These are phyloP conservation scores for Sisor rabdophorus DNA, from an alignment of 2,113 vertebrate species.

Conservation along the genomic window DNA sequence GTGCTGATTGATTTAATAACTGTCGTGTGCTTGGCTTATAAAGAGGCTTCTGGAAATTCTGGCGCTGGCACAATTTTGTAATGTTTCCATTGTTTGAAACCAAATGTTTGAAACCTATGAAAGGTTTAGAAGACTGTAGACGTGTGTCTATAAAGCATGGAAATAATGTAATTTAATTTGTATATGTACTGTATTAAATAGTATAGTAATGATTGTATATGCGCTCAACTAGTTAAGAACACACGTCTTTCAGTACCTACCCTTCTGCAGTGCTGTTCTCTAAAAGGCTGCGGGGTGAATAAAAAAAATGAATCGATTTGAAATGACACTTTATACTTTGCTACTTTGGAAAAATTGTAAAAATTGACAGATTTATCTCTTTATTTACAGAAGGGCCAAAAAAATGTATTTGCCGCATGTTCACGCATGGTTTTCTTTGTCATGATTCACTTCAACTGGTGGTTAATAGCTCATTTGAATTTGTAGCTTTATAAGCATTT, in stretches of 20 bases:
- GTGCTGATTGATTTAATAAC: not conserved
- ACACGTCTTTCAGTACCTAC: not conserved
- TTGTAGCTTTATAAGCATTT: no score
- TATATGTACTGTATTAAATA: not conserved
- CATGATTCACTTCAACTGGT: no score
- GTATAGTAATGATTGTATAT: constrained; percentile 2
- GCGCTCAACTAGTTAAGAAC: not conserved
- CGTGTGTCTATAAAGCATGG: not conserved
- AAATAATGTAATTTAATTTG: not conserved
- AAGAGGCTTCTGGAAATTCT: not conserved
- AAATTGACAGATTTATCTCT: not conserved
- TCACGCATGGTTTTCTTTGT: no score
- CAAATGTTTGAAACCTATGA: not conserved
- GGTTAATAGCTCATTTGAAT: no score
- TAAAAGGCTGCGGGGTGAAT: not conserved
- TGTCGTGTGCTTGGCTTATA: not conserved
- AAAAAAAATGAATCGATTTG: not conserved
- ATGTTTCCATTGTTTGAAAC: no score
- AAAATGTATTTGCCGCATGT: no score
- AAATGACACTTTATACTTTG: not conserved
- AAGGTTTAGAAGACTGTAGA: not conserved
- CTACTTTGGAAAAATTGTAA: not conserved
- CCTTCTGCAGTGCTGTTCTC: not conserved
- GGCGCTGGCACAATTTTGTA: no score
- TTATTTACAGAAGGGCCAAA: no score